Percentiles rank a stretch among this genome's conserved stretches.
Evolutionary conservation across 2,888 invertebrate species (phyloP).

Genomic region (Lepeophtheirus nordmannii): DNA sequence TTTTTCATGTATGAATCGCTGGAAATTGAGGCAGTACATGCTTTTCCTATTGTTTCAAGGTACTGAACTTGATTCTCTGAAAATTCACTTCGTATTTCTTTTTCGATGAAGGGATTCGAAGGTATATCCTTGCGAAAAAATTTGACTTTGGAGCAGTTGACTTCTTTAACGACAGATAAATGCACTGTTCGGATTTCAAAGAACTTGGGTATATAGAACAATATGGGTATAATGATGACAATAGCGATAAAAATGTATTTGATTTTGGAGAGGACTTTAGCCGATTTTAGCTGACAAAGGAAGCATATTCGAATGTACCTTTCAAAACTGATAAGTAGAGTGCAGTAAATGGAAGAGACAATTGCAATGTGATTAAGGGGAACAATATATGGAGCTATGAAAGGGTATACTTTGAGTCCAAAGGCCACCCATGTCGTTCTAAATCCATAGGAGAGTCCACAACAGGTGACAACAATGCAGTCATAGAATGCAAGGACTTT

Average conservation of each 20-base stretch:
- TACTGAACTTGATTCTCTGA: neutral
- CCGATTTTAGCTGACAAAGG: slow-evolving; percentile 3
- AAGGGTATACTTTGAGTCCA: neutral
- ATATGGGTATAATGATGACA: neutral
- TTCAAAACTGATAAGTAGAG: slow-evolving; percentile 19
- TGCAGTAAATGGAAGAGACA: slow-evolving; percentile 10
- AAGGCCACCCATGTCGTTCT: slow-evolving; percentile 4
- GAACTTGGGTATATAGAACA: slow-evolving; percentile 17
- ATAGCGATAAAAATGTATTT: slow-evolving; percentile 7
- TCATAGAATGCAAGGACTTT: slow-evolving; percentile 12
- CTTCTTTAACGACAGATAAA: neutral
- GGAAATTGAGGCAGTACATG: neutral
- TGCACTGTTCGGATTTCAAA: slow-evolving; percentile 1
- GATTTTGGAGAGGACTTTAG: neutral
- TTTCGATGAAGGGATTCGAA: neutral
- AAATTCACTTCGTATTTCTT: neutral
- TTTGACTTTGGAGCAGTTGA: neutral
- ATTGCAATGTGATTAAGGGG: slow-evolving; percentile 16
- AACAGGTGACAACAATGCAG: slow-evolving; percentile 4
- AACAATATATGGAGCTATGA: neutral
- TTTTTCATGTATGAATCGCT: neutral
- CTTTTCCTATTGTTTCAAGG: neutral
- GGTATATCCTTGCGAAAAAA: neutral
- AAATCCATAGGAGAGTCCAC: neutral
- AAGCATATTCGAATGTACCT: slow-evolving; percentile 16